Conservation (phyloP, 1,140 invertebrate genomes). For the Saccostrea glomerata region DNA sequence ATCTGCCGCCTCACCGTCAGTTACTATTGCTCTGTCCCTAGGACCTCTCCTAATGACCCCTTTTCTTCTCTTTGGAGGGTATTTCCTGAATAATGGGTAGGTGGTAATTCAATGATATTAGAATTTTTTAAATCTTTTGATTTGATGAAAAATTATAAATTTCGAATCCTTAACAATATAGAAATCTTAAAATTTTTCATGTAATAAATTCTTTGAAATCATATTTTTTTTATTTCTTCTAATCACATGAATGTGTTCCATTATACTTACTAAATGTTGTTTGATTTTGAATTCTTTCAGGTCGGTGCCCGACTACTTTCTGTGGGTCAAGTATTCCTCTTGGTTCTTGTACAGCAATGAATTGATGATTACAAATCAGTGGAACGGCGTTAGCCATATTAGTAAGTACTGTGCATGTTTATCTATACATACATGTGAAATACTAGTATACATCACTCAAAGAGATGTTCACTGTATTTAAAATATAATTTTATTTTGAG, state of each 20-base stretch:
- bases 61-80: conserved; percentile 95
- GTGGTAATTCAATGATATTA: conserved; percentile 54
- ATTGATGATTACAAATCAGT: conserved; percentile 94
- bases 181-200: neutral
- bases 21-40: conserved; percentile 92
- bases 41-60: conserved; percentile 96
- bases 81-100: conserved; percentile 94
- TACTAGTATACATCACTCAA: too few species aligned
- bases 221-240: neutral
- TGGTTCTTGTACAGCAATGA: conserved; percentile 98
- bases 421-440: neutral
- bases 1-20: conserved; percentile 56
- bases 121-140: too few species aligned
- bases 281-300: conserved; percentile 44
- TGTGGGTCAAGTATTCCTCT: conserved; percentile 94
- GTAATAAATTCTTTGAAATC: too few species aligned
- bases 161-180: neutral
- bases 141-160: too few species aligned
- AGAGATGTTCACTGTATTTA: too few species aligned
- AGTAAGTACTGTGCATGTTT: conserved; percentile 19
- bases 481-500: too few species aligned
- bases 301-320: conserved; percentile 80
- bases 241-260: neutral
- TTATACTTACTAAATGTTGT: neutral
- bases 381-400: conserved; percentile 81